Evolutionary conservation across 2,113 vertebrate genomes (phyloP).

Genomic region (Castor canadensis): DNA sequence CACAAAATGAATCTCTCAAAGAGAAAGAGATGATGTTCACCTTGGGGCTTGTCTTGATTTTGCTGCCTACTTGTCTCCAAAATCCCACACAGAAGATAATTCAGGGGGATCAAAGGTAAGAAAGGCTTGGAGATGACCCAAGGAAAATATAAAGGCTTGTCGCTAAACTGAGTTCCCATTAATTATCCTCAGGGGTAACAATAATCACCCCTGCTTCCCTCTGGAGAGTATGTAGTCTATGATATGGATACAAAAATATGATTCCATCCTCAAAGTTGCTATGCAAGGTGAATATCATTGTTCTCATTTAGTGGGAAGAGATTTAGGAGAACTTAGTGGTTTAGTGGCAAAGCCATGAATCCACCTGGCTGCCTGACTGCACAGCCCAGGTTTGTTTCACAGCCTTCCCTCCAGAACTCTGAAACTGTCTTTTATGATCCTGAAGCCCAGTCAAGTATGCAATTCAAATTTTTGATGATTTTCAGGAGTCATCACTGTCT

Average conservation of each 20-base stretch:
- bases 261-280: neutral
- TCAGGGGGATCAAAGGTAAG: neutral
- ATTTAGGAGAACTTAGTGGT: neutral
- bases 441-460: too few relatives aligned
- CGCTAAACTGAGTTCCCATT: neutral
- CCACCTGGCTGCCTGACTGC: too few relatives aligned
- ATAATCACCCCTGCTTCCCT: neutral
- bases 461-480: neutral
- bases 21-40: neutral
- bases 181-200: rapidly evolving
- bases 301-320: neutral
- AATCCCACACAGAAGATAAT: neutral
- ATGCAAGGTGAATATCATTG: neutral
- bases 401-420: neutral
- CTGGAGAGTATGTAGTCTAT: neutral
- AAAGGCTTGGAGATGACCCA: neutral
- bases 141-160: neutral
- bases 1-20: neutral
- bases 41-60: neutral
- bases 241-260: neutral
- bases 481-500: neutral
- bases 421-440: neutral
- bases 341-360: neutral
- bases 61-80: neutral
- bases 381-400: neutral